phyloP scores from a whole-genome alignment of 2,888 invertebrate genomes.

The Labia minor region DNA sequence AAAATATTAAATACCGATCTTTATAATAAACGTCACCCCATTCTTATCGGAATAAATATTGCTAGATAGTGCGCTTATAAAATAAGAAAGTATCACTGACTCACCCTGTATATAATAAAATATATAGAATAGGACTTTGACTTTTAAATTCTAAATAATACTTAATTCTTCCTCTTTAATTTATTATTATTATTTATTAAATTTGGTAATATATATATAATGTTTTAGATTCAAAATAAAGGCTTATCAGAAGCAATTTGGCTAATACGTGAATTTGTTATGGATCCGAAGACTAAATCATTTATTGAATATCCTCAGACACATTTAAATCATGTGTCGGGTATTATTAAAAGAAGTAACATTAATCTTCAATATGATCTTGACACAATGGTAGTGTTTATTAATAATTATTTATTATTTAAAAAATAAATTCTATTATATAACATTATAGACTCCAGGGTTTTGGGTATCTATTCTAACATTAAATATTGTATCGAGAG shows the following conservation, averaged over 20 bases:
- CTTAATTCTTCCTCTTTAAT: no score
- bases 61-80: no score
- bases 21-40: no score
- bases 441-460: not conserved
- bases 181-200: no score
- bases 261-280: not conserved
- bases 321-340: not conserved
- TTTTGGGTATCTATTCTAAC: not conserved
- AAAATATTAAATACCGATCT: no score
- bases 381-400: not conserved
- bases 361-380: not conserved
- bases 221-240: not conserved
- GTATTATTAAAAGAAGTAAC: not conserved
- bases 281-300: not conserved
- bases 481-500: not conserved
- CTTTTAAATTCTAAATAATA: no score
- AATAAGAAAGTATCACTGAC: no score
- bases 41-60: no score
- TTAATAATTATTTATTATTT: no score
- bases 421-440: no score
- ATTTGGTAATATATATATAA: not conserved
- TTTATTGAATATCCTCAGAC: not conserved
- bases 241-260: not conserved
- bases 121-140: no score
- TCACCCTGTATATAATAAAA: no score